phyloP scores from a whole-genome alignment of 2,113 vertebrate genomes.

The Thryonomys swinderianus region DNA sequence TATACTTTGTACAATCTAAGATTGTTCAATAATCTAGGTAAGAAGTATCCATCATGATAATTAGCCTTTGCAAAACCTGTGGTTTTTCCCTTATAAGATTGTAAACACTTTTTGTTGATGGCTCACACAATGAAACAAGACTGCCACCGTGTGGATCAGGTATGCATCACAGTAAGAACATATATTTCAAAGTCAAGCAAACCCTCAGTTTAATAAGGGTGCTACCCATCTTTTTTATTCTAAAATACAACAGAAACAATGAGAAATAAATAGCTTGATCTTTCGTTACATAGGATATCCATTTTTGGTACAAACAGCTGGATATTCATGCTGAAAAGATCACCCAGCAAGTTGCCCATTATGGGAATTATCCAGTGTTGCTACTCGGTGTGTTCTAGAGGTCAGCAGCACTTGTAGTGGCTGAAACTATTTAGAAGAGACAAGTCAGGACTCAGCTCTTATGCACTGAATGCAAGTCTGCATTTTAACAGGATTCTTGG shows the following conservation, averaged over 20 bases:
- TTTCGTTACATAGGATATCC: neutral
- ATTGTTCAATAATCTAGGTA: neutral
- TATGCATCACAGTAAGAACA: neutral
- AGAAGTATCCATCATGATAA: neutral
- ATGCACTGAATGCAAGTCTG: neutral
- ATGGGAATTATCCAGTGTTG: neutral
- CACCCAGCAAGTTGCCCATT: neutral
- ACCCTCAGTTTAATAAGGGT: neutral
- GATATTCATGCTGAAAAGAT: neutral
- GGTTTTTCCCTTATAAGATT: neutral
- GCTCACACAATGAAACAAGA: neutral
- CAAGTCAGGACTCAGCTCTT: neutral
- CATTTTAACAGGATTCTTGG: neutral
- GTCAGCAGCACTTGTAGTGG: neutral
- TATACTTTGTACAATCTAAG: neutral
- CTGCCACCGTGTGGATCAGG: slow-evolving; percentile 75
- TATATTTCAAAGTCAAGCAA: neutral
- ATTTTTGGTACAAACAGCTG: neutral
- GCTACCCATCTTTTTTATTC: neutral
- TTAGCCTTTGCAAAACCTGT: neutral
- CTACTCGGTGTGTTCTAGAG: neutral
- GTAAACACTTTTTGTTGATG: neutral
- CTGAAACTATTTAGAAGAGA: neutral
- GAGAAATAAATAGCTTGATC: neutral
- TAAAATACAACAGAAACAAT: slow-evolving; percentile 14